Evolutionary conservation across 2,797 vertebrate species (phyloP), one percentile per base, ranked within the genome.

Genomic region (Melanogrammus aeglefinus): DNA sequence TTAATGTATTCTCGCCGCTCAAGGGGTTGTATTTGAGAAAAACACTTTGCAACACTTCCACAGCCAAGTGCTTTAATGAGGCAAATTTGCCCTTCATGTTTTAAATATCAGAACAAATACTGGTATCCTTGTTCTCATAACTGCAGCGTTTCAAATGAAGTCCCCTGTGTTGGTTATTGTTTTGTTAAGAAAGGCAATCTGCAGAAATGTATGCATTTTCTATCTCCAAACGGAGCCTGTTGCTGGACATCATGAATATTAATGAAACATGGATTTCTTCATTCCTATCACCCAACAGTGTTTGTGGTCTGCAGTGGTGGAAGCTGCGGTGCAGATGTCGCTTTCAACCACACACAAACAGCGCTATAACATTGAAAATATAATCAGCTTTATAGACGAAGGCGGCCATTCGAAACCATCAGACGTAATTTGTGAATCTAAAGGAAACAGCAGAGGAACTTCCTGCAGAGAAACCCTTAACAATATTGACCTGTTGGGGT

Each of bases 291-390:
- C 13, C 0, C 75, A 5, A n/a, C 77, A 80, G 79, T 70, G 78
- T 18, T 21, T 57, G 47, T 57, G 47, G 47, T 57, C 18, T 86
- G 73, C 16, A 13, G 73, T 82, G 78, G 73, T 82, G 78, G 90
- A 89, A 92, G 91, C 88, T 91, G 57, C 38, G 82, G 84, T 87
- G 91, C 88, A 87, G 77, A 76, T 47, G 4, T 74, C 78, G 85
- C 81, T 90, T 89, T 83, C 87, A 85, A 86, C 80, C 75, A 87
- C 78, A 73, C 81, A 87, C 81, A 77, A 36, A 66, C 82, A 80
- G 79, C 82, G 81, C 63, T n/a, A 92, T 87, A 88, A 85, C 83
- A 89, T 84, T 87, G 84, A 88, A 87, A 87, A 88, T 84, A 80
- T 77, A 80, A 63, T 47, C 76, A 73, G 75, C 82, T 89, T 89